Base-by-base conservation (phyloP, 2,888 invertebrate species). In the Lithosia quadra region DNA sequence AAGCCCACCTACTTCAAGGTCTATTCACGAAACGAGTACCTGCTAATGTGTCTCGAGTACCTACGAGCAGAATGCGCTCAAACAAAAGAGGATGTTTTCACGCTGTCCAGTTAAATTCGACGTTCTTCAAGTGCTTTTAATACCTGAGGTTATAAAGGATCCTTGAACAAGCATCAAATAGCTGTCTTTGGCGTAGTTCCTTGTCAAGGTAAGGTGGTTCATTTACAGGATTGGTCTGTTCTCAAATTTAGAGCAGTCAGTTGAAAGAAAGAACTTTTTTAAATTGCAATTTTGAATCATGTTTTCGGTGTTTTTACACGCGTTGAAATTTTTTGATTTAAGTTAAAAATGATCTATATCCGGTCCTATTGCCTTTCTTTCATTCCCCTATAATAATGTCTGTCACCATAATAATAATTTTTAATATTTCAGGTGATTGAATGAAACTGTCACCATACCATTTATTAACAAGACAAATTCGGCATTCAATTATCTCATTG, bases 121-220 rank as follows among this genome's bases (percentile, higher is more conserved):
- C 64, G 59, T 64, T 72, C 58, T 68, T 71, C 67, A 77, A 74
- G 75, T 75, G 67, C 65, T 59, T 78, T 53, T 59, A 69, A 73
- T 69, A 73, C 71, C 71, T 72, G 53, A 15, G 21, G 65, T 61
- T 68, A 57, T 61, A 73, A 75, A 70, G 63, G 53, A 66, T 61
- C 63, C 68, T 78, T 68, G 66, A 66, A 72, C 75, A 63, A 57
- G 62, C 60, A 65, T 68, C 78, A 78, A 79, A 76, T 75, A 76
- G 67, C 71, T 67, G 71, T 76, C 69, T 65, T 65, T 77, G 76
- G 79, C 74, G 71, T 79, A 79, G 82, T 83, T 85, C 78, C 79
- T 75, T 74, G 69, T 78, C 73, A 69, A 68, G 69, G 70, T 69
- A 76, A 75, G 62, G 69, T 69, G 56, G 56, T 24, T 24, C 56